Evolutionary conservation across 2,113 vertebrate species (phyloP).

Genomic region (Lycaon pictus): DNA sequence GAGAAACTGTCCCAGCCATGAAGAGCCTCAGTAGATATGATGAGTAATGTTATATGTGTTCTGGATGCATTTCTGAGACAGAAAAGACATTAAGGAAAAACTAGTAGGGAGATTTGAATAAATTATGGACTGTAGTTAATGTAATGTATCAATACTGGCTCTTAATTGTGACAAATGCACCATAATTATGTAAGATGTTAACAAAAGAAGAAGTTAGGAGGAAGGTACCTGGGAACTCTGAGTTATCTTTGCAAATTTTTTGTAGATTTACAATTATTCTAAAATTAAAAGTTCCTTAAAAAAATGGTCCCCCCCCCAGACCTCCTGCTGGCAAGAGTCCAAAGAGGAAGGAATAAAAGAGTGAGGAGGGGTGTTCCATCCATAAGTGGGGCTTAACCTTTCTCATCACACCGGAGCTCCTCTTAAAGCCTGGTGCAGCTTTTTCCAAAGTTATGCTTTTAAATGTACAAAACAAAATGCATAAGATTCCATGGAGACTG

Average conservation of each 20-base stretch:
- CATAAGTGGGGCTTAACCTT: background rate
- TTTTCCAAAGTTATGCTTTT: background rate
- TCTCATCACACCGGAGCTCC: background rate
- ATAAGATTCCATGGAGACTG: no score
- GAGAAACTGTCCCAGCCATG: background rate
- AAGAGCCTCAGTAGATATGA: background rate
- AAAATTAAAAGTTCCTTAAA: background rate
- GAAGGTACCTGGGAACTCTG: background rate
- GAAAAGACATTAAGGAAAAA: background rate
- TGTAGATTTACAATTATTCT: background rate
- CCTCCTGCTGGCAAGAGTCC: background rate
- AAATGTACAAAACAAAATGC: background rate
- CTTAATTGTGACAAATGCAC: background rate
- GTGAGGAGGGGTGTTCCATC: background rate
- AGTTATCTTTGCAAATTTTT: background rate
- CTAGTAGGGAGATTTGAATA: background rate
- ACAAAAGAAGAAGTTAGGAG: background rate
- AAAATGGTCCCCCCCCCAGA: background rate
- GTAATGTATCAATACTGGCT: background rate
- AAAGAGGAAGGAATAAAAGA: background rate
- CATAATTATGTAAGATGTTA: background rate
- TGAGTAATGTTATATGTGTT: background rate
- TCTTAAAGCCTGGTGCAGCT: background rate
- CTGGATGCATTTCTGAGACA: background rate
- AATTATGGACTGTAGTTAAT: background rate